Base-by-base conservation (phyloP, 2,888 invertebrate species). In the Rutpela maculata region DNA sequence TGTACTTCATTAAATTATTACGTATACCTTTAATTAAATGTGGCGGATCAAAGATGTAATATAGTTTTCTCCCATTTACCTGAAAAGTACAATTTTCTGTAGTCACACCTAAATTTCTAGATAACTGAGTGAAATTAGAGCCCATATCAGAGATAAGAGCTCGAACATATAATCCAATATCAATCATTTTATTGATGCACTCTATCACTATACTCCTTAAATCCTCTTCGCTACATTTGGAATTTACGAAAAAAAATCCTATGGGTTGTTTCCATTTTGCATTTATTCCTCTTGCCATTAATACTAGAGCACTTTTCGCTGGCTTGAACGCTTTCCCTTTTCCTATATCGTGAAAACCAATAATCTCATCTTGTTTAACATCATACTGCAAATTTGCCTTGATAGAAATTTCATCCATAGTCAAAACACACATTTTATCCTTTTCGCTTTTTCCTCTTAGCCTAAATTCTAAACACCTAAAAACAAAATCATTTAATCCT, bases 201-300 rank as follows among this genome's bases (percentile, higher is more conserved):
- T 55, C 17, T 17, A 12, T 55, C 3, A 55, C 11, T 7, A 55
- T 55, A 17, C 17, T 55, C 17, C 55, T 55, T 55, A 55, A 17
- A 55, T 55, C 55, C 55, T 12, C 15, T 55, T 4, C 55, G 17
- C 11, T 55, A 15, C 22, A 55, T 6, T 65, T 50, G 4, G 31
- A 31, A 65, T 65, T 50, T 0, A 73, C 9, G 17, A 73, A 73
- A 55, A 73, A 73, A 56, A 63, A 65, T 4, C 31, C 65, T 11
- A 73, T 18, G 12, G 7, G 63, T 55, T 73, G 73, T 57, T 73
- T 59, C 55, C 66, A 73, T 26, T 12, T 73, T 31, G 22, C 65
- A n/a, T n/a, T n/a, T n/a, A n/a, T n/a, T n/a, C n/a, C n/a, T n/a
- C n/a, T n/a, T n/a, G n/a, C n/a, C n/a, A 26, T 73, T 55, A 73